Evolutionary conservation across 1,140 invertebrate genomes (phyloP).

Genomic region (Leptopilina clavipes): DNA sequence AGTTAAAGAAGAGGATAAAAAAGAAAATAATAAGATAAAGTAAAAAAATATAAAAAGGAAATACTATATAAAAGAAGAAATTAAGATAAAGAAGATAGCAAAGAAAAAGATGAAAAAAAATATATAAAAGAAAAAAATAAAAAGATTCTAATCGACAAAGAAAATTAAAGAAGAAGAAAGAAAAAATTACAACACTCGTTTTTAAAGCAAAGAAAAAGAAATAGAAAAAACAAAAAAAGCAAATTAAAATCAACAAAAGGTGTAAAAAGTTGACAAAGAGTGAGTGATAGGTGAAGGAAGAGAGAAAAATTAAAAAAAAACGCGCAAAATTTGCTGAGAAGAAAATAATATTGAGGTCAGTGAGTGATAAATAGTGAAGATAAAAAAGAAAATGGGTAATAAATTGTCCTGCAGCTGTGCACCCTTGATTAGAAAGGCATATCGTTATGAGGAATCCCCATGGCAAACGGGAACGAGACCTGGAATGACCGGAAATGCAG

Average conservation of each 20-base stretch:
- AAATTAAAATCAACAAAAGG: no score
- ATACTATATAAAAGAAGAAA: no score
- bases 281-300: background rate
- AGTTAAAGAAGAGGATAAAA: constrained; percentile 8
- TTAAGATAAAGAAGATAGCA: constrained; percentile 35
- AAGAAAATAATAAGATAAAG: constrained; percentile 30
- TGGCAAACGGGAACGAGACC: constrained; percentile 81
- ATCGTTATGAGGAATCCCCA: constrained; percentile 94
- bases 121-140: constrained; percentile 44
- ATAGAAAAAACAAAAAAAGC: background rate
- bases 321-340: background rate
- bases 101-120: constrained; percentile 41
- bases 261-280: no score
- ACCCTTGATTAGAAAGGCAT: constrained; percentile 93
- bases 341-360: background rate
- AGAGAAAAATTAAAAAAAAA: background rate
- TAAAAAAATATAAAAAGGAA: constrained; percentile 46
- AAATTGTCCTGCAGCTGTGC: constrained; percentile 96
- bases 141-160: no score
- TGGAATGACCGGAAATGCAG: constrained; percentile 62
- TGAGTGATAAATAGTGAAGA: constrained; percentile 51
- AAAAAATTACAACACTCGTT: no score
- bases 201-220: no score
- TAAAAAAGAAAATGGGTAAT: constrained; percentile 86
- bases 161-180: no score